Base-by-base conservation (phyloP, 2,888 invertebrate species). In the Acrobasis suavella region DNA sequence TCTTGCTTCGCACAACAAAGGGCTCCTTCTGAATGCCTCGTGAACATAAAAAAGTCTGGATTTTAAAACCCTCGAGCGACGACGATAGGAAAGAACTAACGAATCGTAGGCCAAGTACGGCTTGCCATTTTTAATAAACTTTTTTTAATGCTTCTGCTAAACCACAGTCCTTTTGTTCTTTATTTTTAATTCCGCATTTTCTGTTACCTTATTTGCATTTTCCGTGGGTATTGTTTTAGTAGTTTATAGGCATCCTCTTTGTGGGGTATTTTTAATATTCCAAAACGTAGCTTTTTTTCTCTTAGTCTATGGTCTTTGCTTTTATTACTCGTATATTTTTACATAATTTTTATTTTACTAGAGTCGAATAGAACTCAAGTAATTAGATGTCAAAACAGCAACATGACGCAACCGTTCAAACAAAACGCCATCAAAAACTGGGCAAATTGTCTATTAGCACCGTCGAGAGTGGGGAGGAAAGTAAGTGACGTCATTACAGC, bases 401-500 rank as follows among this genome's bases (percentile, higher is more conserved):
- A 65, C 61, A 66, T 64, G 51, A 62, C 56, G 62, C 54, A 65
- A 64, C 64, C 68, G 69, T 63, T 68, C 70, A 74, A 71, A 78
- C 77, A 80, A 82, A 83, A 81, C 72, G 78, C 66, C 76, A 71
- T 74, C 80, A 83, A 84, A 85, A 86, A 85, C 78, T 82, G 80
- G 78, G 83, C 80, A 90, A 90, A 91, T 91, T 87, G 87, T 84
- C 89, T 86, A 90, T 91, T 90, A 88, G 83, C 80, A 73, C 71
- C 70, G 74, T 71, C 74, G 73, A 71, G 73, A 71, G 75, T 70
- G 75, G 72, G 76, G 72, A 73, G 79, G 80, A 79, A 85, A 82
- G 83, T 85, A 89, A 91, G 87, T 91, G 90, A 89, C 85, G 86
- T 88, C 91, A 89, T 92, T 91, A 89, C 80, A 84, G 80, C 81